A percentile compares a stretch with the other conserved stretches of the same genome.
Evolutionary conservation across 2,797 vertebrate species (phyloP).

Genomic region (Apodemus agrarius): DNA sequence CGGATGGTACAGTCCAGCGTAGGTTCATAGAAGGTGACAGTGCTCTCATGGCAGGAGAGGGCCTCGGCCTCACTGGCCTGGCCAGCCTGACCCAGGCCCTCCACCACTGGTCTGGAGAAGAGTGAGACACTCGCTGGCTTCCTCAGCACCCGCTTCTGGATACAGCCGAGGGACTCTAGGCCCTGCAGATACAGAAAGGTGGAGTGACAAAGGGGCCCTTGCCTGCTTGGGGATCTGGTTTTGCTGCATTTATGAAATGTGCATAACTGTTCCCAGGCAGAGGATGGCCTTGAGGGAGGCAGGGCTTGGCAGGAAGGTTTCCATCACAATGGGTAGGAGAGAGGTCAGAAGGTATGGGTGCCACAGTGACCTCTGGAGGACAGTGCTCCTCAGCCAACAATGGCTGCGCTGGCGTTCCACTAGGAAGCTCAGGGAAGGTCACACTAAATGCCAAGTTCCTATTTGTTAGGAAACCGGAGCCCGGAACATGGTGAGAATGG

Average conservation of each 20-base stretch:
- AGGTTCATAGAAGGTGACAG: slow-evolving; percentile 91
- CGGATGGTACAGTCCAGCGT: slow-evolving; percentile 92
- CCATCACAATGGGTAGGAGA: neutral
- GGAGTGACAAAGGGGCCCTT: neutral
- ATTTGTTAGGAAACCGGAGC: neutral
- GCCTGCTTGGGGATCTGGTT: no score
- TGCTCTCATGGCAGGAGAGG: slow-evolving; percentile 70
- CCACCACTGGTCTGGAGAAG: slow-evolving; percentile 85
- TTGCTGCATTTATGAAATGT: rapidly evolving
- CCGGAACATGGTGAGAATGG: neutral
- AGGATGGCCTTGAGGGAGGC: neutral
- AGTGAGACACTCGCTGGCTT: slow-evolving; percentile 86
- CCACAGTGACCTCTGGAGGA: neutral
- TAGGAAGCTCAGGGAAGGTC: neutral
- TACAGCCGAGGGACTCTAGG: slow-evolving; percentile 91
- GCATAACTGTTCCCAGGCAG: neutral
- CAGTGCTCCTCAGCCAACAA: neutral
- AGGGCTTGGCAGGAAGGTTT: neutral
- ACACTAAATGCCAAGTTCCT: neutral
- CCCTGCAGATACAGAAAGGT: slow-evolving; percentile 84
- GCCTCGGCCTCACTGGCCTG: neutral
- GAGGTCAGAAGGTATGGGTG: no score
- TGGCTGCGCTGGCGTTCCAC: neutral
- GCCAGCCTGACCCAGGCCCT: slow-evolving; percentile 13
- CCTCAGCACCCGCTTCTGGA: slow-evolving; percentile 87